Evolutionary conservation across 2,888 invertebrate species (phyloP).

Genomic region (Xanthia togata): DNA sequence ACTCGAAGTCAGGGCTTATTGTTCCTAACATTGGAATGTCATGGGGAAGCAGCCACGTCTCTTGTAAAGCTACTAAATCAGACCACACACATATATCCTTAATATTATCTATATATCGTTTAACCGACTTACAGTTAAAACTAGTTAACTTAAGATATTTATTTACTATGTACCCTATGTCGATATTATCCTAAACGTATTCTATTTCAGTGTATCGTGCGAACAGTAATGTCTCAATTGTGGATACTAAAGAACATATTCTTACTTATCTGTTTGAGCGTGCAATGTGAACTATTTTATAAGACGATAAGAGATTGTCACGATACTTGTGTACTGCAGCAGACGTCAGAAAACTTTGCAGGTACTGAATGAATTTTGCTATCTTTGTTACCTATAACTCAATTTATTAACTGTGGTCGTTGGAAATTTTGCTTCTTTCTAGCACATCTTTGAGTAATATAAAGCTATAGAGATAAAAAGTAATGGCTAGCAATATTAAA

Average conservation of each 20-base stretch:
- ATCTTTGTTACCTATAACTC: not conserved
- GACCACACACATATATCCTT: too few relatives aligned
- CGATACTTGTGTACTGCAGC: constrained; percentile 11
- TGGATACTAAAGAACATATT: constrained; percentile 37
- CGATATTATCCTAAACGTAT: not conserved
- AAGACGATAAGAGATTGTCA: not conserved
- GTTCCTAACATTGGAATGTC: too few relatives aligned
- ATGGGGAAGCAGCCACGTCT: too few relatives aligned
- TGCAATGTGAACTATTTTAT: constrained; percentile 31
- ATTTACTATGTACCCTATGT: too few relatives aligned
- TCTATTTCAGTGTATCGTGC: not conserved
- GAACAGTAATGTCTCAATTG: not conserved
- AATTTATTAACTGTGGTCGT: not conserved
- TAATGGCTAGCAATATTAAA: not conserved
- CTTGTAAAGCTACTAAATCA: too few relatives aligned
- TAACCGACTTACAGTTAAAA: too few relatives aligned
- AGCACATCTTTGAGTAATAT: not conserved
- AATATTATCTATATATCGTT: too few relatives aligned
- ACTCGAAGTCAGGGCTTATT: too few relatives aligned
- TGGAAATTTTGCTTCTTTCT: not conserved
- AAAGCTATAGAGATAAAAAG: not conserved
- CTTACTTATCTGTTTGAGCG: constrained; percentile 14
- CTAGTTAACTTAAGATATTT: too few relatives aligned
- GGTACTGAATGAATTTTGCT: not conserved
- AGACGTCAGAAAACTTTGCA: constrained; percentile 1